Base-by-base conservation (phyloP, 2,888 invertebrate genomes). In the Agrotis segetum region DNA sequence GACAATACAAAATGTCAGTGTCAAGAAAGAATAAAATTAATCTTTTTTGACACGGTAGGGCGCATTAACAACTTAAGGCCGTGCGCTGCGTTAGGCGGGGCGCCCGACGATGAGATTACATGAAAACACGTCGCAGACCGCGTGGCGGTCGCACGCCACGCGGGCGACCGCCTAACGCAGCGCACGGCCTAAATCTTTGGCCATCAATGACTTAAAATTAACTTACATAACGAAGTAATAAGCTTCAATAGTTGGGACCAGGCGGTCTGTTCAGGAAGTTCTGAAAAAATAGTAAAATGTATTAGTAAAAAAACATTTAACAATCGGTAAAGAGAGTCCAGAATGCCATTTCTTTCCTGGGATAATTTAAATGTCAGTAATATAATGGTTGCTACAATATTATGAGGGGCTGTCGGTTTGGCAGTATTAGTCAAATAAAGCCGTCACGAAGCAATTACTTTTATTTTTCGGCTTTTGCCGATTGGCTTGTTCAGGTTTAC, bases 211-310 rank as follows among this genome's bases (percentile, higher is more conserved):
- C 61, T 78, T 80, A 77, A 66, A 0, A 81, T 9, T 53, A 79
- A 78, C 72, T 82, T 66, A 82, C 82, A 13, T 62, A 72, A 62
- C 6, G 5, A 62, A 13, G 16, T 47, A 16, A 68, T 21, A 16
- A 72, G 11, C 47, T 63, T 79, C 79, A 78, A 7, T 79, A 78
- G 34, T 82, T 55, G 9, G 79, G 73, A 13, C 79, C 68, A 44
- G 73, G 65, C 17, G n/a, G 73, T 21, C 82, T 19, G 34, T 29
- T 58, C 13, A 11, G n/a, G 52, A 19, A 78, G 17, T 49, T 82
- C 79, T 79, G 79, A 66, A 79, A 79, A 3, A 52, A 60, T 21
- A 5, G 11, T 19, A 44, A 55, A 19, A 40, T 5, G 29, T 40
- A 75, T 75, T 71, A 66, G 24, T 53, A 16, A 49, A 47, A 66